Percentiles rank a stretch among this genome's conserved stretches.
These are phyloP conservation scores for Trachythela sp. DNA, from an alignment of 64 coral and sea anemone species.

Conservation along the genomic window DNA sequence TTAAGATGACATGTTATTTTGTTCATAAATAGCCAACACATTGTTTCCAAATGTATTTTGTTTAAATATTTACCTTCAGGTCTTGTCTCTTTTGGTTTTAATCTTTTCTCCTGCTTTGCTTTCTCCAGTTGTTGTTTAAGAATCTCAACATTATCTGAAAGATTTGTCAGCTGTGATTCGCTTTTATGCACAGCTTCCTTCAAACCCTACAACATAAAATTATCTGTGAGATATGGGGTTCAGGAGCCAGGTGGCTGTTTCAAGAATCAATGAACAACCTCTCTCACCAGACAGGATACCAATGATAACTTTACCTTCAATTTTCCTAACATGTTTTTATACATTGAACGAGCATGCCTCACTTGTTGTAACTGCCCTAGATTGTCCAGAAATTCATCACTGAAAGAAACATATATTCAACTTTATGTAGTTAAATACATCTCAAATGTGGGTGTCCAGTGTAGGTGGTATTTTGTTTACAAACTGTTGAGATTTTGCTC, in stretches of 20 bases:
- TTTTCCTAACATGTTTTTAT: conserved; percentile 8
- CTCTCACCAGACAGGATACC: not conserved
- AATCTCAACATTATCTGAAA: not conserved
- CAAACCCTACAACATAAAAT: not conserved
- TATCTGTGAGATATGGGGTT: not conserved
- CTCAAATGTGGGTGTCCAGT: no score
- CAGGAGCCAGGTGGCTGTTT: not conserved
- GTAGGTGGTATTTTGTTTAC: no score
- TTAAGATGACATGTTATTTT: not conserved
- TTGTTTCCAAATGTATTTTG: not conserved
- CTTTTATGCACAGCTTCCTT: not conserved
- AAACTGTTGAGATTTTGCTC: no score
- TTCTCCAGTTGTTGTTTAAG: not conserved
- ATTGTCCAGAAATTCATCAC: conserved; percentile 18
- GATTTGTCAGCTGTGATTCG: not conserved
- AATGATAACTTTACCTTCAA: not conserved
- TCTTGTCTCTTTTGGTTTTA: not conserved
- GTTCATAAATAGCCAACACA: not conserved
- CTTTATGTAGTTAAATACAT: not conserved
- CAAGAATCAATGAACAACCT: not conserved
- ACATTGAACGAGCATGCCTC: conserved; percentile 15
- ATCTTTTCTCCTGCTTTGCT: not conserved
- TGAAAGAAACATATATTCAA: not conserved
- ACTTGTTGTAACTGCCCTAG: conserved; percentile 16
- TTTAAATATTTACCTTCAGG: not conserved